Base-by-base conservation (phyloP, 1,140 invertebrate genomes). In the Leguminivora glycinivorella region DNA sequence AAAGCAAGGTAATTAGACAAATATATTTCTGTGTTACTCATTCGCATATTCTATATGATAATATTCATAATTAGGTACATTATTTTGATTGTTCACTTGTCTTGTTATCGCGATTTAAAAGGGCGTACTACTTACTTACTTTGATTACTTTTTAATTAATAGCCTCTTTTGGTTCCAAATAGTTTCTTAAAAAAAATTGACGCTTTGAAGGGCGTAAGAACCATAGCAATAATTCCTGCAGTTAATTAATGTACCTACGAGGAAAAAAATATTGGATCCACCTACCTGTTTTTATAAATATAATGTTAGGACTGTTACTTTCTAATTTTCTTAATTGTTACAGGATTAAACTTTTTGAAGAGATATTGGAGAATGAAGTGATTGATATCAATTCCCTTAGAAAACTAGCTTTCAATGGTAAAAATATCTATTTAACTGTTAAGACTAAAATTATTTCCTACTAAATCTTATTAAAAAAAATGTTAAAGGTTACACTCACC, bases 391-490 rank as follows among this genome's bases (percentile, higher is more conserved):
- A 88, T 43, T 86, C 92, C 74, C 84, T 97, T 2, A 93, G 93
- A 77, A 93, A 92, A 79, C 83, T 97, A 63, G 95, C 95, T 75
- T 97, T 97, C 81, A 94, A 96, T 92, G 96, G 96, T 96, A 91
- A 87, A 83, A n/a, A 43, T 17, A 17, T n/a, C n/a, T n/a, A n/a
- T n/a, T n/a, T n/a, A n/a, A n/a, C n/a, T n/a, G n/a, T n/a, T n/a
- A n/a, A n/a, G n/a, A n/a, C n/a, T n/a, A n/a, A n/a, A n/a, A n/a
- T n/a, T n/a, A n/a, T n/a, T n/a, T n/a, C n/a, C n/a, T n/a, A n/a
- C n/a, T n/a, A n/a, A n/a, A n/a, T n/a, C n/a, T n/a, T n/a, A n/a
- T n/a, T n/a, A n/a, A n/a, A n/a, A n/a, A n/a, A n/a, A n/a, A n/a
- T n/a, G n/a, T n/a, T n/a, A n/a, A n/a, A n/a, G n/a, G n/a, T n/a